These are phyloP conservation scores for Lepidonotus clava DNA, from an alignment of 2,888 invertebrate genomes.

Conservation along the genomic window DNA sequence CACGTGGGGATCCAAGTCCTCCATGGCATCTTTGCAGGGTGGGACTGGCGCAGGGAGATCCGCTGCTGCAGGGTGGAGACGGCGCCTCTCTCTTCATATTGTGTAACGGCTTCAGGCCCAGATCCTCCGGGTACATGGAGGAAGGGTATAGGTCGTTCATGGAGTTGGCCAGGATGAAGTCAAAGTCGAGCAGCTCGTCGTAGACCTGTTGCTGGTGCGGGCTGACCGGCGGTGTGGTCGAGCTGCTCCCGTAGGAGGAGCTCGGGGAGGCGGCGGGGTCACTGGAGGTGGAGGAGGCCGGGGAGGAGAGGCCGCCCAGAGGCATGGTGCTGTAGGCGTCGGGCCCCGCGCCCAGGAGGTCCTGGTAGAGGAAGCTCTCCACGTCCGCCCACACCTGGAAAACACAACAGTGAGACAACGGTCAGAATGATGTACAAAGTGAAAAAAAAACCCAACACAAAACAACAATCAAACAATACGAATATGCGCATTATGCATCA, in stretches of 20 bases:
- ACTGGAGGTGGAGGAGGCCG: not conserved
- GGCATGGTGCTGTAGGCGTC: slow-evolving; percentile 31
- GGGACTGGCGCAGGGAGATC: not conserved
- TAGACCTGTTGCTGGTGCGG: slow-evolving; percentile 55
- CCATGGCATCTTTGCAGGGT: too few species aligned
- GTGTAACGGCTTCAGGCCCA: slow-evolving; percentile 49
- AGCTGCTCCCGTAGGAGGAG: not conserved
- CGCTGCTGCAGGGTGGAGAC: not conserved
- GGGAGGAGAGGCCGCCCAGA: slow-evolving; percentile 8
- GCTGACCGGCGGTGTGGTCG: slow-evolving; percentile 57
- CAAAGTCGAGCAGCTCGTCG: slow-evolving; percentile 60
- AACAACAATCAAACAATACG: not conserved
- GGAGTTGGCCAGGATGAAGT: slow-evolving; percentile 68
- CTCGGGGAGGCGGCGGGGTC: slow-evolving; percentile 38
- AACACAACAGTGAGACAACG: slow-evolving; percentile 26
- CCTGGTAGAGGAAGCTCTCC: slow-evolving; percentile 72
- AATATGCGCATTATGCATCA: not conserved
- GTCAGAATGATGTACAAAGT: not conserved
- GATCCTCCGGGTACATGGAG: slow-evolving; percentile 56
- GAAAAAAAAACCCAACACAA: not conserved
- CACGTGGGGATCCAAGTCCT: slow-evolving; percentile 13
- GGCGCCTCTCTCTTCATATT: slow-evolving; percentile 47
- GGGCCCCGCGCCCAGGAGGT: slow-evolving; percentile 61
- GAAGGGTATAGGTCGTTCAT: slow-evolving; percentile 63
- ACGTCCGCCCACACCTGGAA: slow-evolving; percentile 76